Percentiles rank a stretch among this genome's conserved stretches.
Conservation (phyloP, 2,888 invertebrate genomes). For the Acanthococcus lagerstroemiae region DNA sequence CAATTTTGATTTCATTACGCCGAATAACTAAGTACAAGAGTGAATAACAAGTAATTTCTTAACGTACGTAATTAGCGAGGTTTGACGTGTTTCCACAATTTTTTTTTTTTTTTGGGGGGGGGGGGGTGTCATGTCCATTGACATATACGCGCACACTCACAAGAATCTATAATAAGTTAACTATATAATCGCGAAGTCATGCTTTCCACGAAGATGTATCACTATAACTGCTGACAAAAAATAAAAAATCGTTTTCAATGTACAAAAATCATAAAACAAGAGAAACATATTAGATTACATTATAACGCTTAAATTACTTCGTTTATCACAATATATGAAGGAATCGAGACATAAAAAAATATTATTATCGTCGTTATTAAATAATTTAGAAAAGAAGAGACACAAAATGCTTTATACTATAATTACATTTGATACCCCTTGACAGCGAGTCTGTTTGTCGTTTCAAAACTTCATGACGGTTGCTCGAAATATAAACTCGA, state of each 20-base stretch:
- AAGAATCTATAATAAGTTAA: no score
- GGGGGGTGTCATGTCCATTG: no score
- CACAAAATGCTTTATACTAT: background rate
- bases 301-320: slow-evolving; percentile 23
- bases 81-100: no score
- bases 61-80: no score
- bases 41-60: no score
- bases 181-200: slow-evolving; percentile 8
- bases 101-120: no score
- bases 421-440: background rate
- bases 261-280: slow-evolving; percentile 16
- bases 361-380: background rate
- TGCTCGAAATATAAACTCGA: no score
- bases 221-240: slow-evolving; percentile 18
- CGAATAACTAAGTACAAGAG: no score
- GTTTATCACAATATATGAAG: slow-evolving; percentile 21
- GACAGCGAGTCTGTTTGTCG: background rate
- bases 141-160: no score
- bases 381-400: background rate
- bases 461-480: background rate
- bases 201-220: background rate
- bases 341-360: slow-evolving; percentile 10
- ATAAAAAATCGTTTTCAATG: background rate
- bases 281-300: no score
- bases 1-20: no score